Base-by-base conservation (phyloP, 1,140 invertebrate genomes). In the Euwallacea fornicatus region DNA sequence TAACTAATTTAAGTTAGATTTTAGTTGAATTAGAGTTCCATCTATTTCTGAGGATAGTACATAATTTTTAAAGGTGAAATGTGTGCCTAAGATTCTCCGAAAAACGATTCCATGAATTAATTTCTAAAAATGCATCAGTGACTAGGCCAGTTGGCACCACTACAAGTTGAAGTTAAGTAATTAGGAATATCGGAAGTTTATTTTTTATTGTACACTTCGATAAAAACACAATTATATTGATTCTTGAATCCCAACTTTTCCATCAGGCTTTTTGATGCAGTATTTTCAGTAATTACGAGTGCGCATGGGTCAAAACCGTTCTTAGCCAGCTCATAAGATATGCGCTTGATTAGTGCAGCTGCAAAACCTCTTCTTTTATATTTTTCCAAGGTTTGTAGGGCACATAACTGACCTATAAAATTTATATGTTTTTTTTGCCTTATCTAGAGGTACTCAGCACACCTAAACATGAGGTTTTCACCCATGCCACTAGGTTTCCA, bases 321-420 rank as follows among this genome's bases (percentile, higher is more conserved):
- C 6, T 43, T 42, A 2, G 60, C 60, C 9, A 62, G 46, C 7
- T 62, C 9, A 9, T 62, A 13, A 7, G 60, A 43, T 42, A 62
- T 62, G 41, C 10, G 11, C 11, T 13, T 43, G 11, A 62, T 43
- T 10, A 42, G 42, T 7, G 46, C 8, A 1, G 8, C n/a, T 43
- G 13, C 60, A 46, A 46, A 62, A 9, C 60, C 60, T 11, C 41
- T 62, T 46, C 43, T 62, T 46, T 62, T 43, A 62, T 62, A 42
- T 44, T 62, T 3, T 7, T 62, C 42, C n/a, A 44, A 13, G 9
- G 60, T 62, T 62, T 62, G 60, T n/a, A 62, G 43, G 41, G 60
- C 60, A 13, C 10, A 44, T 43, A 62, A 33, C 46, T 62, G 60
- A 9, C 60, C 60, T 62, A 44, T 6, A 44, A 62, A 56, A 4